Conservation (phyloP, 2,113 vertebrate species). For the Carlito syrichta region DNA sequence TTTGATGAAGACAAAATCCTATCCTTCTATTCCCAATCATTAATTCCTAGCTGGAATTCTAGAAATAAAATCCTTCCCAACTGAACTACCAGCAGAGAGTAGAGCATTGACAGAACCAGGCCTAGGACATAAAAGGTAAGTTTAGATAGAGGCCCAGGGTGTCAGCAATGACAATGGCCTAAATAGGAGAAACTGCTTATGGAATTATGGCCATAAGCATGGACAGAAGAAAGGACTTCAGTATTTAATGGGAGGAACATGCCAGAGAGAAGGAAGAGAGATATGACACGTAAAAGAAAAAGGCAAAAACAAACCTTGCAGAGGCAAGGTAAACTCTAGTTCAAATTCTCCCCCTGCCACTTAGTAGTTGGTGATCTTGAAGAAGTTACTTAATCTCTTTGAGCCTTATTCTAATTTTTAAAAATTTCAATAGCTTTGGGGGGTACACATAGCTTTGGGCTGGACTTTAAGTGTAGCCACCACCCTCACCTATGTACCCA, state of each 20-base stretch:
- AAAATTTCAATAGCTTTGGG: too few species aligned
- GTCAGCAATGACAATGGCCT: not conserved
- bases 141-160: not conserved
- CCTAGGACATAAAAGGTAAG: not conserved
- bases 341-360: not conserved
- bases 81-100: not conserved
- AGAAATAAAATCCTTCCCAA: not conserved
- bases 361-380: not conserved
- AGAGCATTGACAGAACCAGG: not conserved
- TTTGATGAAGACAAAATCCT: not conserved
- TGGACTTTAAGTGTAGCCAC: too few species aligned
- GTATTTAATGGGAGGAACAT: not conserved
- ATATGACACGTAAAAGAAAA: not conserved
- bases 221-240: not conserved
- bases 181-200: not conserved
- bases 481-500: too few species aligned
- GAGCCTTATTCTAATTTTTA: not conserved
- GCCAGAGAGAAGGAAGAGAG: not conserved
- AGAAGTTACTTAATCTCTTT: not conserved
- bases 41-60: not conserved
- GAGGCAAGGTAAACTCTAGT: not conserved
- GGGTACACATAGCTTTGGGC: too few species aligned
- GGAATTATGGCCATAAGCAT: not conserved
- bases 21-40: not conserved
- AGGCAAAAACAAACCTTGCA: not conserved